Conservation (phyloP, 2,113 vertebrate genomes). For the Ardeotis arabs region DNA sequence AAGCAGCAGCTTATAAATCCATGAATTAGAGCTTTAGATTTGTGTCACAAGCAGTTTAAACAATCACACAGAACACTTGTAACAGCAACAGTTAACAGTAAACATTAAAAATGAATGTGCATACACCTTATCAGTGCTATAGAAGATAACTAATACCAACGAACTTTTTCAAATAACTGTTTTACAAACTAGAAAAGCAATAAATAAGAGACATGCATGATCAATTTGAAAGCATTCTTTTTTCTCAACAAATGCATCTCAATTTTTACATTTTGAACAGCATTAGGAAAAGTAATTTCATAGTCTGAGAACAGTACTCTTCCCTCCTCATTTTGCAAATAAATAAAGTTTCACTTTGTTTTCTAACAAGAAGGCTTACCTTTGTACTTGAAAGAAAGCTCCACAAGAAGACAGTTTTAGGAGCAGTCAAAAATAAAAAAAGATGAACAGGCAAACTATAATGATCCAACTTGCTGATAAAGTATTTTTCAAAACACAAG, state of each 20-base stretch:
- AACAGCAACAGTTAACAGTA: background rate
- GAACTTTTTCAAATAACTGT: background rate
- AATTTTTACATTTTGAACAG: background rate
- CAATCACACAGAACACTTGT: background rate
- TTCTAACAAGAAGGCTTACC: background rate
- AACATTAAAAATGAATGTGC: background rate
- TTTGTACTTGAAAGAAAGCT: background rate
- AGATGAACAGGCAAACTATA: background rate
- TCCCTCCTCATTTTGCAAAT: background rate
- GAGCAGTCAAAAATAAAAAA: constrained; percentile 4
- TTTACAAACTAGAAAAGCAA: background rate
- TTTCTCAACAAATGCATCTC: background rate
- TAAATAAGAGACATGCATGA: background rate
- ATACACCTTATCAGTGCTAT: background rate
- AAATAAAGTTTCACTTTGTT: background rate
- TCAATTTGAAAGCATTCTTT: background rate
- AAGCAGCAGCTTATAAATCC: background rate
- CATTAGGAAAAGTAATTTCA: background rate
- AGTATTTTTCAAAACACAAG: background rate
- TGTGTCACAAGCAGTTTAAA: background rate
- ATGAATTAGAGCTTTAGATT: background rate
- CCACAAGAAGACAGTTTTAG: background rate
- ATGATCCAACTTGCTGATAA: background rate
- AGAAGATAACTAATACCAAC: background rate
- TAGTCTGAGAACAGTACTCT: background rate